Base-by-base conservation (phyloP, 2,888 invertebrate species). In the Idaea dimidiata region DNA sequence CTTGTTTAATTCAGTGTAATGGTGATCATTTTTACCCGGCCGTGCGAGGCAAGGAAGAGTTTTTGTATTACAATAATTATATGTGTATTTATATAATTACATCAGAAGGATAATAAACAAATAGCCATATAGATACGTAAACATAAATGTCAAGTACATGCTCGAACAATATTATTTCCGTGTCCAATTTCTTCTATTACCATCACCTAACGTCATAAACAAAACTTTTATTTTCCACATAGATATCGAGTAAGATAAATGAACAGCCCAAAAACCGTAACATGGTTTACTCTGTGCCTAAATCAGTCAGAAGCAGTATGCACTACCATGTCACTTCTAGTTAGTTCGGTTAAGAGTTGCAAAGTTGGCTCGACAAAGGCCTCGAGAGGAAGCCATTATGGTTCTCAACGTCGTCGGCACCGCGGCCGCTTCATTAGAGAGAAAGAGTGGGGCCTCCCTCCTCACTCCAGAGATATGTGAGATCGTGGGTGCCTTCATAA, bases 361-460 rank as follows among this genome's bases (percentile, higher is more conserved):
- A 79, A 88, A 89, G 88, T 89, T 88, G 81, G 76, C 78, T 83
- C 81, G 77, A 89, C 90, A 90, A 90, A 90, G 86, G 84, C 89
- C 79, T 83, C 79, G 75, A 82, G 85, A 91, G 90, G 89, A 91
- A 89, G 86, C 89, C 89, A 89, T 91, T 91, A 90, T 83, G 86
- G 82, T 83, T 78, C 88, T 86, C 80, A 79, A 87, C 84, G 87
- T 83, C 84, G 83, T 72, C 76, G 77, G 74, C 81, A 78, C 70
- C 76, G 81, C 82, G 83, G 86, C 80, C 81, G 88, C 86, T 90
- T 90, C 89, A 88, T 90, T 90, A 89, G 84, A 81, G 74, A 71
- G 82, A 81, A 83, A 81, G 80, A 81, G 78, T 77, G 71, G 72
- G 71, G 69, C 54, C 62, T 61, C 54, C 59, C 33, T 59, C 33